Evolutionary conservation across 23 tunicate genomes (phyloP).

Genomic region (Phallusia fumigata): DNA sequence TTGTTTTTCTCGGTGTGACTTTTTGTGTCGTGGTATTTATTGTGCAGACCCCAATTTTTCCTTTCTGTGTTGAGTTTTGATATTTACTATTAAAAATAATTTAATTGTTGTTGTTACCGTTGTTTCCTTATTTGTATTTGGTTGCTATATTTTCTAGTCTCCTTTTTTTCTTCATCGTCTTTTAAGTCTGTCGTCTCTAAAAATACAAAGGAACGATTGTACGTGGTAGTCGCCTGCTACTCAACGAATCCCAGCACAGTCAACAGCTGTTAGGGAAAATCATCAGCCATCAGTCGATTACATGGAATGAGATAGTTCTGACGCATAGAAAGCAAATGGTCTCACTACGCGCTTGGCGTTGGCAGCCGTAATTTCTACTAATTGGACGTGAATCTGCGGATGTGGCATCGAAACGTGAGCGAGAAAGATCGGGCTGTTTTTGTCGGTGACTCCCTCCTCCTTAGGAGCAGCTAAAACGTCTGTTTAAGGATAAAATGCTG

Average conservation of each 20-base stretch:
- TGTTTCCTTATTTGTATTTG: slow-evolving; percentile 1
- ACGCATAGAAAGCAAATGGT: neutral
- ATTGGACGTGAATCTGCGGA: neutral
- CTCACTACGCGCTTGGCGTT: neutral
- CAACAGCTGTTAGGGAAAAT: neutral
- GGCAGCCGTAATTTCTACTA: neutral
- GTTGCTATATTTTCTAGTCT: slow-evolving; percentile 8
- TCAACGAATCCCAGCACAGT: neutral
- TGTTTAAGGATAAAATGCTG: too few species aligned
- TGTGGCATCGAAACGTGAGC: neutral
- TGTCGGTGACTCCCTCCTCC: too few species aligned
- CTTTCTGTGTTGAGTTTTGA: neutral
- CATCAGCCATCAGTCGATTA: neutral
- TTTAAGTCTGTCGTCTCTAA: neutral
- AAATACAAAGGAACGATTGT: slow-evolving; percentile 7
- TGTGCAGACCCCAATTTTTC: neutral
- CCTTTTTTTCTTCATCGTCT: slow-evolving; percentile 7
- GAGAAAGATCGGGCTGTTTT: too few species aligned
- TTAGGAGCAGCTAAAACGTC: too few species aligned
- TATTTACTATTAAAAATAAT: neutral
- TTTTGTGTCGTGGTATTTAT: slow-evolving; percentile 2
- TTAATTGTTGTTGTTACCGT: neutral
- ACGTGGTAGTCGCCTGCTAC: neutral
- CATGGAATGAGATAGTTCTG: neutral
- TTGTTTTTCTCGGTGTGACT: neutral